Percentiles rank a stretch among this genome's conserved stretches.
phyloP scores from a whole-genome alignment of 2,888 invertebrate species.

The Clusia tigrina region DNA sequence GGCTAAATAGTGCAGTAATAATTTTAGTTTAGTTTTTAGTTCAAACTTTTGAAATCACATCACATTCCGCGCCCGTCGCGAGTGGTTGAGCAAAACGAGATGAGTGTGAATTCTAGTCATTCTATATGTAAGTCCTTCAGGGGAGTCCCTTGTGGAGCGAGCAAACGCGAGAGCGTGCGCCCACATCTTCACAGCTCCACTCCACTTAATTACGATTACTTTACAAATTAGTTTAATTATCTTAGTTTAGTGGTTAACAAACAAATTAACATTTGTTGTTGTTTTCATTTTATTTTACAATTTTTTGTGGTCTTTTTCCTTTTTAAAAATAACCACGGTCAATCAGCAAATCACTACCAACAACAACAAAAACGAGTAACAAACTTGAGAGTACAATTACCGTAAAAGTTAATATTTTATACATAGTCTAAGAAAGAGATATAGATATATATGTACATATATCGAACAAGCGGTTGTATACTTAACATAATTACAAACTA shows the following conservation, averaged over 20 bases:
- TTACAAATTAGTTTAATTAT: no score
- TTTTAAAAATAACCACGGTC: no score
- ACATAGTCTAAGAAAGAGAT: background rate
- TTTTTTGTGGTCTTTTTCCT: no score
- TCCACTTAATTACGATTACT: background rate
- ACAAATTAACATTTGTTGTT: no score
- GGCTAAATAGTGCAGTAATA: constrained; percentile 62
- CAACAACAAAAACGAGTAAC: constrained; percentile 20
- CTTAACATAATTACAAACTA: constrained; percentile 42
- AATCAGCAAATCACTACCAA: constrained; percentile 55
- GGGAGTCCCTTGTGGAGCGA: no score
- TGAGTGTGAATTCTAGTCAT: constrained; percentile 63
- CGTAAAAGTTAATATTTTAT: background rate
- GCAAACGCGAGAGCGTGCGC: no score
- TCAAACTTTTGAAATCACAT: background rate
- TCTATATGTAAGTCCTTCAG: constrained; percentile 31
- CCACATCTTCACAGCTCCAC: background rate
- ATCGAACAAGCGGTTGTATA: constrained; percentile 56
- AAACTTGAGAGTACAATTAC: background rate
- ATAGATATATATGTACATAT: background rate
- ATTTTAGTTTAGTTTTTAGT: constrained; percentile 37
- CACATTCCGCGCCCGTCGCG: background rate
- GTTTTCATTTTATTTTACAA: no score
- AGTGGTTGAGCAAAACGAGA: constrained; percentile 36
- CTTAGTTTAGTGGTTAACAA: no score